Evolutionary conservation across 2,113 vertebrate genomes (phyloP), one percentile per base, ranked within the genome.

Genomic region (Lampris megalopsis): DNA sequence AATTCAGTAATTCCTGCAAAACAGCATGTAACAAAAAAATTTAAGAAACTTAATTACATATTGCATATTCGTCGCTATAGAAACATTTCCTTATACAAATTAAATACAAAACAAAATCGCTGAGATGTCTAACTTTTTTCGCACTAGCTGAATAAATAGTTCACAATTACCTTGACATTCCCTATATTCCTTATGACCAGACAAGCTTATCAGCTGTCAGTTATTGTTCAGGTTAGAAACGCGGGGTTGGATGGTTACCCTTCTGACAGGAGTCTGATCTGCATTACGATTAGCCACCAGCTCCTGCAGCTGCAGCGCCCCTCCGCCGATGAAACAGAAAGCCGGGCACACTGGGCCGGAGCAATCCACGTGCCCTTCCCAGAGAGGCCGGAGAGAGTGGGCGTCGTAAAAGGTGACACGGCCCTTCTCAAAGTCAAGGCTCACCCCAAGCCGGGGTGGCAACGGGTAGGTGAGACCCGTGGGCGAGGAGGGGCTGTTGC

Each of bases 321-420:
- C 98, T 0, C 98, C 97, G 0, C 98, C 98, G 0, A 99, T 97
- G 89, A 99, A 99, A 79, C 97, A 98, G 87, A 99, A 99, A 11
- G 97, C 98, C 0, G 98, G 98, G 77, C 97, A 99, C 37, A 99
- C 94, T 0, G 98, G 97, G 53, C 96, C 97, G 0, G 97, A 98
- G 89, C 98, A 99, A 93, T 99, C 98, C 69, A 99, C 94, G 0
- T 95, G 94, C 1, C 97, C 97, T 80, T 99, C 98, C 92, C 97
- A 96, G 52, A 99, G 94, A 73, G 96, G 95, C 0, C 97, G 96
- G 89, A 98, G 95, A 3, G 97, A 98, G 72, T 98, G 97, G 0
- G 97, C 98, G 0, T 99, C 98, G 1, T 97, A 96, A 92, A 98
- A 99, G 52, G 95, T 96, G 75, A 98, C 97, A 0, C 97, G 95